These are phyloP conservation scores for Drosophila leontia DNA, from an alignment of 1,140 invertebrate species.

Conservation along the genomic window DNA sequence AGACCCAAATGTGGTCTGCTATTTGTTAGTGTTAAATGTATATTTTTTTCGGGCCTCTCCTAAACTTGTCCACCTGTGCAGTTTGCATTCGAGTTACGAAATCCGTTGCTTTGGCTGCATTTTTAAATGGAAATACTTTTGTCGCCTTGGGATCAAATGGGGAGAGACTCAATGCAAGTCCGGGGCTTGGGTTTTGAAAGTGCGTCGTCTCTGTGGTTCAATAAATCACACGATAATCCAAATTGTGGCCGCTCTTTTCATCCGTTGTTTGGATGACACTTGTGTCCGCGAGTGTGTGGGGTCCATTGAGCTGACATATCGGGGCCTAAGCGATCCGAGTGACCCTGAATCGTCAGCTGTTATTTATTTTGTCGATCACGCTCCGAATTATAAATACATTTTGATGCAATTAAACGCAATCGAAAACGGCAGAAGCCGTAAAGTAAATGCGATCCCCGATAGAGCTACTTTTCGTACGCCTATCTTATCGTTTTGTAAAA, in stretches of 20 bases:
- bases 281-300: conserved; percentile 44
- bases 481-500: conserved; percentile 57
- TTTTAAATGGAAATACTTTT: conserved; percentile 54
- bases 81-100: conserved; percentile 53
- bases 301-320: conserved; percentile 38
- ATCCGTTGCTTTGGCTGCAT: conserved; percentile 48
- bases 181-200: conserved; percentile 58
- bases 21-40: conserved; percentile 23
- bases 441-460: conserved; percentile 29
- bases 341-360: conserved; percentile 49
- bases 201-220: conserved; percentile 44
- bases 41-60: conserved; percentile 46
- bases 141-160: conserved; percentile 14
- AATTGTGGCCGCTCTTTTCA: conserved; percentile 40
- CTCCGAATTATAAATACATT: conserved; percentile 60
- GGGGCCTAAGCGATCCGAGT: conserved; percentile 19
- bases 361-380: conserved; percentile 15
- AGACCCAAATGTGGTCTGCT: conserved; percentile 36
- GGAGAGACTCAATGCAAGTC: conserved; percentile 26
- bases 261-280: conserved; percentile 67
- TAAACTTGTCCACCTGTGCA: conserved; percentile 77
- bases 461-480: conserved; percentile 22
- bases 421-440: conserved; percentile 41
- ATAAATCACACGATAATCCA: conserved; percentile 77
- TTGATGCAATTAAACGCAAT: conserved; percentile 67